Conservation (phyloP, 2,888 invertebrate genomes). For the Labia minor region DNA sequence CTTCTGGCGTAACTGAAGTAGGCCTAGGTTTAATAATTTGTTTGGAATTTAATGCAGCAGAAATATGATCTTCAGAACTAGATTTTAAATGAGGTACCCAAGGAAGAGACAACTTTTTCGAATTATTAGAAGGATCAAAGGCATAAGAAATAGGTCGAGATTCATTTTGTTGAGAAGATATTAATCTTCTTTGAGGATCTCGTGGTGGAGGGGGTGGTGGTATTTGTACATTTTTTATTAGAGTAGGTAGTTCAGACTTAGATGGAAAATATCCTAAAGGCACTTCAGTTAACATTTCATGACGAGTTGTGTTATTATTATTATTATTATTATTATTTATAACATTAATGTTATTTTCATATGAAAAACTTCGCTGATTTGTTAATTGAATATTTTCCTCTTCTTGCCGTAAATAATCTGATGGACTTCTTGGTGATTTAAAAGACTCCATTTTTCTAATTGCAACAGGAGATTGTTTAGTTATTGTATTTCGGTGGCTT, state of each 20-base stretch:
- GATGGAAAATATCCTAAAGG: not conserved
- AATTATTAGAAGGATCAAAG: constrained; percentile 35
- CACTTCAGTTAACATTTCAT: not conserved
- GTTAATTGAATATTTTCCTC: constrained; percentile 16
- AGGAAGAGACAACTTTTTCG: not conserved
- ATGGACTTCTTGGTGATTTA: not conserved
- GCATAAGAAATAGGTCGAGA: constrained; percentile 44
- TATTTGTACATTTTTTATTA: constrained; percentile 28
- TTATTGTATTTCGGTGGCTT: not conserved
- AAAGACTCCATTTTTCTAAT: not conserved
- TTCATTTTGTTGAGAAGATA: constrained; percentile 31
- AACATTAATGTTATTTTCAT: constrained; percentile 22
- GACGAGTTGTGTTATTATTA: not conserved
- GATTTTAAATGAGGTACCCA: constrained; percentile 26
- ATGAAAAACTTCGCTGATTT: constrained; percentile 23
- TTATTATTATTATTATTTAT: not conserved
- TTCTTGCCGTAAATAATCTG: not conserved
- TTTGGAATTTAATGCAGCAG: constrained; percentile 28
- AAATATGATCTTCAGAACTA: constrained; percentile 27
- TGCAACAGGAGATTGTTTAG: not conserved
- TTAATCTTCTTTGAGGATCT: constrained; percentile 53
- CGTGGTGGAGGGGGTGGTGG: constrained; percentile 74
- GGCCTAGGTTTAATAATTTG: constrained; percentile 33
- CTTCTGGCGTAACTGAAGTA: constrained; percentile 36
- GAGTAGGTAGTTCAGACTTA: not conserved